Base-by-base conservation (phyloP, 2,888 invertebrate species). In the Sarcophaga caerulescens region DNA sequence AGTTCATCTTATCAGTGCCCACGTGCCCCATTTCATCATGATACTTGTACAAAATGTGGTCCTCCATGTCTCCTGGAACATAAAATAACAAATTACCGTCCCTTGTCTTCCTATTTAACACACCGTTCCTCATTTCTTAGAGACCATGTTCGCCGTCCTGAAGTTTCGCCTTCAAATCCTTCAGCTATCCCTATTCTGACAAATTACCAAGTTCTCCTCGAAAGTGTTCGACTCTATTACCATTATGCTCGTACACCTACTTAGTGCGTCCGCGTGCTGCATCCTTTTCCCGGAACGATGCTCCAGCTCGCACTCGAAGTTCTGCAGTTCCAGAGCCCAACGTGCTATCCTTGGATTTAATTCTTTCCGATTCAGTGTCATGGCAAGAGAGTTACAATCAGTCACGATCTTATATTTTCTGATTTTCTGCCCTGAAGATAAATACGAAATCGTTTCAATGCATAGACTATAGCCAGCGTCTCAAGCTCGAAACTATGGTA, bases 391-490 rank as follows among this genome's bases (percentile, higher is more conserved):
- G n/a, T 82, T 81, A 21, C 85, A 91, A 74, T 91, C 90, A 0
- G 90, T 91, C 1, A 90, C 81, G 6, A 90, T 89, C 75, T 88
- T 89, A 85, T 91, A 90, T 35, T 60, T 69, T 14, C 59, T 85
- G 17, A 90, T 35, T 60, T 69, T 14, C 59, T 85, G 17, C 83
- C 85, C 17, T 85, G 81, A 23, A 73, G 6, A 47, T 82, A 80
- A 1, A 83, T 70, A 35, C 52, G 25, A 8, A 76, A 79, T 95
- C 96, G 85, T 75, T 90, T 68, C 19, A 90, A 60, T 0, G 91
- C 86, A 86, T 90, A 89, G 62, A 91, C 81, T 17, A 90, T 89
- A 5, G 90, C 88, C 35, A 91, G 73, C 1, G 89, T 89, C 85
- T 91, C 91, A 14, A 91, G 80, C 69, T 91, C 91, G 82, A 88